Conservation (phyloP, 2,797 vertebrate species). For the Schizopygopsis malacanthus region DNA sequence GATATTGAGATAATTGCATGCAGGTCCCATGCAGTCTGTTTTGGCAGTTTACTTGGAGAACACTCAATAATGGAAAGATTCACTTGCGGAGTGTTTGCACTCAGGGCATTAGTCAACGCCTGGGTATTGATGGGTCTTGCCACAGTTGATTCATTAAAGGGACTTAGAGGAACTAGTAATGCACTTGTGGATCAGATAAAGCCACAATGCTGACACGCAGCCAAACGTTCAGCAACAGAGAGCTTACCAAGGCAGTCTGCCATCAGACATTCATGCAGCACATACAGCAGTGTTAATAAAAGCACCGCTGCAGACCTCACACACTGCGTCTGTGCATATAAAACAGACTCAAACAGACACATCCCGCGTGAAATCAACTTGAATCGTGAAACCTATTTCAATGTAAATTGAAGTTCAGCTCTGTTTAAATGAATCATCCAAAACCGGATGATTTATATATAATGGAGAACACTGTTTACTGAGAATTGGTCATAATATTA, state of each 20-base stretch:
- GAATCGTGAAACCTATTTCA: conserved; percentile 2
- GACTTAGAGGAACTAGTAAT: conserved; percentile 71
- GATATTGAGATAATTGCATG: conserved; percentile 61
- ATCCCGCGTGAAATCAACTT: background rate
- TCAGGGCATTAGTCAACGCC: conserved; percentile 75
- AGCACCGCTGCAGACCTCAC: conserved; percentile 15
- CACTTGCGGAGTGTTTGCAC: conserved; percentile 71
- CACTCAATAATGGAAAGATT: conserved; percentile 68
- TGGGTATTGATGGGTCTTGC: conserved; percentile 73
- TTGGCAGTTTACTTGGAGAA: conserved; percentile 68
- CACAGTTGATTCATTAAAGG: conserved; percentile 78
- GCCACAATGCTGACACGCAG: conserved; percentile 58
- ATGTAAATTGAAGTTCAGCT: conserved; percentile 28
- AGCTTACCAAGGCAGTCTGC: conserved; percentile 22
- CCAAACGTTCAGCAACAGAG: conserved; percentile 54
- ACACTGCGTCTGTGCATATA: background rate
- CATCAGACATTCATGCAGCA: conserved; percentile 34
- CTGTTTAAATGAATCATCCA: conserved; percentile 13
- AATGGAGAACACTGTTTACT: background rate
- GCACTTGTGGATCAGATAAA: conserved; percentile 70
- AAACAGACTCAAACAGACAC: background rate
- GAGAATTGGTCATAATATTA: background rate
- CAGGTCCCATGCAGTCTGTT: conserved; percentile 55
- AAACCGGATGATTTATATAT: background rate
- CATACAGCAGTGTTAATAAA: conserved; percentile 25